Conservation (phyloP, 1,140 invertebrate genomes). For the Caenorhabditis latens region DNA sequence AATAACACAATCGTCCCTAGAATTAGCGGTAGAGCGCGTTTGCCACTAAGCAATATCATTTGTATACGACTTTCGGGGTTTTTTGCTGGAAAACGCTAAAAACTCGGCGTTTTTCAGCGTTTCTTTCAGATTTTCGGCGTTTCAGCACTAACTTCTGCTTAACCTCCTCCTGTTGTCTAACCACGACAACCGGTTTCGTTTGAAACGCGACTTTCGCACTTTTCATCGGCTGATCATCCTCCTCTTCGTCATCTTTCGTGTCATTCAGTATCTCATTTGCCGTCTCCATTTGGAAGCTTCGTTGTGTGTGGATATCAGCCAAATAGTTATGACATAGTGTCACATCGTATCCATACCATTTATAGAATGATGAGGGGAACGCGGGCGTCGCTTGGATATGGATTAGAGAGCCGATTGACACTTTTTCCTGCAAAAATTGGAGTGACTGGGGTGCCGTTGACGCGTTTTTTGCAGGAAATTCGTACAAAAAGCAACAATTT, state of each 20-base stretch:
- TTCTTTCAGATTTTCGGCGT: too few species aligned
- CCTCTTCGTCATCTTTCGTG: not conserved
- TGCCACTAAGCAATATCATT: too few species aligned
- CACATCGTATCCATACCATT: slow-evolving; percentile 34
- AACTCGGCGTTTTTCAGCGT: too few species aligned
- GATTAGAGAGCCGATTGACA: not conserved
- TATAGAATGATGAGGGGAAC: not conserved
- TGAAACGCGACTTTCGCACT: not conserved
- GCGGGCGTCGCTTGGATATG: not conserved
- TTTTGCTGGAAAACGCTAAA: too few species aligned
- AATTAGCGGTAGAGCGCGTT: too few species aligned
- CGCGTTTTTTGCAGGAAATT: too few species aligned
- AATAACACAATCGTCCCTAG: too few species aligned
- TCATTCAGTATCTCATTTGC: slow-evolving; percentile 3
- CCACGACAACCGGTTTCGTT: not conserved
- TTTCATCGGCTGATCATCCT: not conserved
- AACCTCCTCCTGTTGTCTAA: not conserved
- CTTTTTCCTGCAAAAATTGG: not conserved
- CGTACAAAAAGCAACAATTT: too few species aligned
- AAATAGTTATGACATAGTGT: slow-evolving; percentile 6
- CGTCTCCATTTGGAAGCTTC: not conserved
- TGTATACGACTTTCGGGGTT: too few species aligned
- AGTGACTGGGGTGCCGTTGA: too few species aligned
- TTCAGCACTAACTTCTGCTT: not conserved
- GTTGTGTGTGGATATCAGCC: not conserved